A percentile compares a stretch with the other conserved stretches of the same genome.
phyloP scores from a whole-genome alignment of 2,888 invertebrate species.

The Hermaeophaga mercurialis region DNA sequence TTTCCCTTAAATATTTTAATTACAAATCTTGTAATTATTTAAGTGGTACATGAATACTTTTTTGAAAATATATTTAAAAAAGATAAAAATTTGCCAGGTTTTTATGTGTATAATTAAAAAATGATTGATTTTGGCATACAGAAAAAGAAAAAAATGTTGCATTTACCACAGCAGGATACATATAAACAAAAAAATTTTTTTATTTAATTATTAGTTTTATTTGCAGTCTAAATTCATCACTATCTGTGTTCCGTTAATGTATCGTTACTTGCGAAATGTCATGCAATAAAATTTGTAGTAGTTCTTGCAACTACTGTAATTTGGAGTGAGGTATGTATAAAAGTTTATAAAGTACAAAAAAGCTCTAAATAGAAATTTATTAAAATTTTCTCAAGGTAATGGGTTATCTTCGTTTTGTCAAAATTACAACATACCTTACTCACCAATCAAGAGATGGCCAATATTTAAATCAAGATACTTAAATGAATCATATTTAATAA shows the following conservation, averaged over 20 bases:
- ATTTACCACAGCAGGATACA: too few species aligned
- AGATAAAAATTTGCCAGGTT: too few species aligned
- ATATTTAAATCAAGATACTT: too few species aligned
- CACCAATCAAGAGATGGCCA: too few species aligned
- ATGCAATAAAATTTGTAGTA: constrained; percentile 17
- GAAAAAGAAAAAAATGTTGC: constrained; percentile 1
- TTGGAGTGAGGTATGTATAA: constrained; percentile 18
- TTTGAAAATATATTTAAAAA: too few species aligned
- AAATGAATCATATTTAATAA: too few species aligned
- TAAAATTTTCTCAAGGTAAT: neutral
- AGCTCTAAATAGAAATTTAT: neutral
- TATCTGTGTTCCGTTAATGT: constrained; percentile 18
- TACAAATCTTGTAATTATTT: too few species aligned
- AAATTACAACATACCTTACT: constrained; percentile 1
- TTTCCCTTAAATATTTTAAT: too few species aligned
- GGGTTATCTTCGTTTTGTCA: neutral
- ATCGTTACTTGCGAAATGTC: constrained; percentile 12
- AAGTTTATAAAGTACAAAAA: constrained; percentile 10
- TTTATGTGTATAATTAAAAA: too few species aligned
- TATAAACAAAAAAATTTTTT: constrained; percentile 15
- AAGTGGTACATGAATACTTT: neutral
- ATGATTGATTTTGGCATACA: too few species aligned
- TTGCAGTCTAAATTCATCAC: constrained; percentile 23
- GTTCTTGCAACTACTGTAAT: constrained; percentile 15
- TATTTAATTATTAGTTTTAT: constrained; percentile 19